Evolutionary conservation across 2,888 invertebrate genomes (phyloP).

Genomic region (Omphaloscelis lunosa): DNA sequence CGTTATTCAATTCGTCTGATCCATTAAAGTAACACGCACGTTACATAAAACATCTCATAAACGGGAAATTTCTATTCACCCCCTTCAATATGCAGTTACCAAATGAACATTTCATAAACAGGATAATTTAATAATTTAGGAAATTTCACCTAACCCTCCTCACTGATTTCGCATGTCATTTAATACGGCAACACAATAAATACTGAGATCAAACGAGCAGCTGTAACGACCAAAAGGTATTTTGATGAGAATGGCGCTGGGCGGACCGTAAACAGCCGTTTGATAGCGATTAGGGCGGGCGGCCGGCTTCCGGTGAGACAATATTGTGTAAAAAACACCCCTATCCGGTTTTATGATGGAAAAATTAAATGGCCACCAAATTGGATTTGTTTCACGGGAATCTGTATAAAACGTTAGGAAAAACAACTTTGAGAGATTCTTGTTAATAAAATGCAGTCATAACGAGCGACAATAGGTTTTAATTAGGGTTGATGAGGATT

Average conservation of each 20-base stretch:
- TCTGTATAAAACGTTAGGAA: slow-evolving; percentile 56
- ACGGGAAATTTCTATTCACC: slow-evolving; percentile 23
- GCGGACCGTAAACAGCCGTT: slow-evolving; percentile 56
- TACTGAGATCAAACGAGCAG: slow-evolving; percentile 56
- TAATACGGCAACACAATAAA: slow-evolving; percentile 60
- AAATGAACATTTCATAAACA: slow-evolving; percentile 21
- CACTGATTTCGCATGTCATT: slow-evolving; percentile 47
- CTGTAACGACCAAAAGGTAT: slow-evolving; percentile 50
- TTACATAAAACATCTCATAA: slow-evolving; percentile 39
- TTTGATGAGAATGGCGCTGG: slow-evolving; percentile 56
- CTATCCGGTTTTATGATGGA: slow-evolving; percentile 67
- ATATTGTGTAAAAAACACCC: slow-evolving; percentile 68
- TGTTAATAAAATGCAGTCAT: slow-evolving; percentile 34
- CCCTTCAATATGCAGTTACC: slow-evolving; percentile 19
- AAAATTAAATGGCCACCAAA: slow-evolving; percentile 71
- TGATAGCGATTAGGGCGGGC: slow-evolving; percentile 54
- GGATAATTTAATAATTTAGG: slow-evolving; percentile 35
- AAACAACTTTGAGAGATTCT: slow-evolving; percentile 5
- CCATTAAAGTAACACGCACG: slow-evolving; percentile 32
- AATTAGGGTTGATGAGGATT: no score
- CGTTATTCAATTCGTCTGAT: slow-evolving; percentile 47
- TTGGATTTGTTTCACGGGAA: slow-evolving; percentile 70
- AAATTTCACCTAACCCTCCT: slow-evolving; percentile 12
- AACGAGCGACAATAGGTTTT: slow-evolving; percentile 25
- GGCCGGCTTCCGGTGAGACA: slow-evolving; percentile 64